These are phyloP conservation scores for Temnothorax longispinosus DNA, from an alignment of 1,140 invertebrate species.

Conservation along the genomic window DNA sequence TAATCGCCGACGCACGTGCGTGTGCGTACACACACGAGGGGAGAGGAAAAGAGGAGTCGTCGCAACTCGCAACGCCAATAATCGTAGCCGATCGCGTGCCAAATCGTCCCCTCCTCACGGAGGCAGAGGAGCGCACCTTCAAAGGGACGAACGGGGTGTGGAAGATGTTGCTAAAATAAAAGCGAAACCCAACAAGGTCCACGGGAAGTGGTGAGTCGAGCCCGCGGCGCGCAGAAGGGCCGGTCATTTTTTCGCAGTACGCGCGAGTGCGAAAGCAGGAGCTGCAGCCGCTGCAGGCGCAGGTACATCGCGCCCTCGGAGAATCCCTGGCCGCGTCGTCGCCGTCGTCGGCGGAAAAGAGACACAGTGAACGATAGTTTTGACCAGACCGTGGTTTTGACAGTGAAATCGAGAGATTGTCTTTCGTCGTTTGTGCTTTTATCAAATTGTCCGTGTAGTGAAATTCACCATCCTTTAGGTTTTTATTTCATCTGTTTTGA, in stretches of 20 bases:
- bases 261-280: conserved; percentile 71
- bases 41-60: background rate
- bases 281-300: background rate
- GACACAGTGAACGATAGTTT: background rate
- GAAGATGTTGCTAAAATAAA: conserved; percentile 83
- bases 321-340: background rate
- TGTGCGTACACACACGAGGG: background rate
- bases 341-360: background rate
- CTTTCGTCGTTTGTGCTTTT: background rate
- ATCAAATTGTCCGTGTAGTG: background rate
- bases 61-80: conserved; percentile 55
- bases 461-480: background rate
- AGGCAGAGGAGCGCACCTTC: conserved; percentile 52
- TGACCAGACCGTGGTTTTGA: background rate
- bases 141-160: conserved; percentile 68
- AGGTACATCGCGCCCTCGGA: conserved; percentile 67
- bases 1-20: conserved; percentile 25
- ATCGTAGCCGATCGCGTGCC: conserved; percentile 72
- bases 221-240: conserved; percentile 69
- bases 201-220: conserved; percentile 67
- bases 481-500: background rate
- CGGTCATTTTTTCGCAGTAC: conserved; percentile 72
- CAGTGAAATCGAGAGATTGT: background rate
- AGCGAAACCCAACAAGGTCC: conserved; percentile 79
- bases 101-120: conserved; percentile 69